Evolutionary conservation across 2,888 invertebrate species (phyloP).

Genomic region (Theodoxus fluviatilis): DNA sequence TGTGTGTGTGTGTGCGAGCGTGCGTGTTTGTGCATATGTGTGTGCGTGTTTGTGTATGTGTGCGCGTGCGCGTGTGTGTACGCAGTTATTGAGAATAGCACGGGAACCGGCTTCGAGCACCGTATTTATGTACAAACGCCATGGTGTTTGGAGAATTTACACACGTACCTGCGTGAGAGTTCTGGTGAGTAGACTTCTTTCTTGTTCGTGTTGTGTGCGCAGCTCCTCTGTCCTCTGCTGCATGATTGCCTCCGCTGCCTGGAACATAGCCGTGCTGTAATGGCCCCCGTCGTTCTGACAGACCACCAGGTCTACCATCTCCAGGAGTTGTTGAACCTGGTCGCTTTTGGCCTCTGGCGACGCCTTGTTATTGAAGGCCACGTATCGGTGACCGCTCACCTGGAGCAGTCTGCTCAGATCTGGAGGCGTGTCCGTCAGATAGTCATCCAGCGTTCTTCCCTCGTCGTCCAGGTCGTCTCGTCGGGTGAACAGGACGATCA

Average conservation of each 20-base stretch:
- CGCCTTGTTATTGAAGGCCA: conserved; percentile 25
- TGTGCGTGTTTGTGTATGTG: too few relatives aligned
- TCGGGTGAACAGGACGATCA: conserved; percentile 31
- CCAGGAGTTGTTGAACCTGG: conserved; percentile 23
- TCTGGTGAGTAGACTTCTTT: too few relatives aligned
- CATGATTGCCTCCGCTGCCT: conserved; percentile 26
- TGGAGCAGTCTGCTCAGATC: conserved; percentile 21
- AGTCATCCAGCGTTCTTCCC: conserved; percentile 26
- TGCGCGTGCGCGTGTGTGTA: too few relatives aligned
- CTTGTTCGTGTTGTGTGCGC: too few relatives aligned
- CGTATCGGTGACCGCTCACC: conserved; percentile 25
- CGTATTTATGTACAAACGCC: too few relatives aligned
- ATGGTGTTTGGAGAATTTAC: too few relatives aligned
- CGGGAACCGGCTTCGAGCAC: too few relatives aligned
- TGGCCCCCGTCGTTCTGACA: conserved; percentile 26
- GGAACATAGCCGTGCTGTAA: conserved; percentile 33
- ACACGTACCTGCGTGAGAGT: too few relatives aligned
- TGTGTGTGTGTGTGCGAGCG: too few relatives aligned
- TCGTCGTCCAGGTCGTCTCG: conserved; percentile 30
- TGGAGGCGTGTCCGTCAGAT: conserved; percentile 25
- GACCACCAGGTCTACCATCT: conserved; percentile 24
- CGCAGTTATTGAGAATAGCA: too few relatives aligned
- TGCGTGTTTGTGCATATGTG: too few relatives aligned
- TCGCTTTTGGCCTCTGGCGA: conserved; percentile 4
- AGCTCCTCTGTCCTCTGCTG: conserved; percentile 6